A percentile compares a stretch with the other conserved stretches of the same genome.
Conservation (phyloP, 92 coral and sea anemone genomes). For the Phymanthus crucifer region DNA sequence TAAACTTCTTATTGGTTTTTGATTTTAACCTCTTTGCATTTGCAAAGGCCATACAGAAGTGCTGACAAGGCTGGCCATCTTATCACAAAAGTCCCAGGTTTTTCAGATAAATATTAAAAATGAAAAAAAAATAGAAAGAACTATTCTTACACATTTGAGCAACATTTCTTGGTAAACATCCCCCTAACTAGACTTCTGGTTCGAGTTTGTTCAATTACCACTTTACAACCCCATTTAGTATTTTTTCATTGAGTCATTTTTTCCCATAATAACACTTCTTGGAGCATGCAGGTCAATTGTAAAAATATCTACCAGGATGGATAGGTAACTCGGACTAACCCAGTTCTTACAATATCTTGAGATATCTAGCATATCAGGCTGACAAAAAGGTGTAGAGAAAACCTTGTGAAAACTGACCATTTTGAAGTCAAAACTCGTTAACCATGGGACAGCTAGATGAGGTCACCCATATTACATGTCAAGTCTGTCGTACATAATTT, state of each 20-base stretch:
- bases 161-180: not conserved
- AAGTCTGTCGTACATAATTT: not conserved
- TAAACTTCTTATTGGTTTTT: not conserved
- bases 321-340: not conserved
- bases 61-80: no score
- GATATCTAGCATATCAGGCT: no score
- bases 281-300: not conserved
- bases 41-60: not conserved
- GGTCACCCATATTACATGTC: conserved; percentile 18
- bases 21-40: no score
- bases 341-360: not conserved
- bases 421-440: not conserved
- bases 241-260: not conserved
- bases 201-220: not conserved
- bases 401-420: not conserved
- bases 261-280: not conserved
- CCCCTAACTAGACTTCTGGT: not conserved
- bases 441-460: conserved; percentile 3
- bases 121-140: no score
- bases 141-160: no score
- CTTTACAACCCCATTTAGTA: not conserved
- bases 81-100: no score
- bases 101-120: no score
- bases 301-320: not conserved
- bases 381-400: not conserved